These are phyloP conservation scores for Parnassius orleans DNA, from an alignment of 2,888 invertebrate genomes.

Conservation along the genomic window DNA sequence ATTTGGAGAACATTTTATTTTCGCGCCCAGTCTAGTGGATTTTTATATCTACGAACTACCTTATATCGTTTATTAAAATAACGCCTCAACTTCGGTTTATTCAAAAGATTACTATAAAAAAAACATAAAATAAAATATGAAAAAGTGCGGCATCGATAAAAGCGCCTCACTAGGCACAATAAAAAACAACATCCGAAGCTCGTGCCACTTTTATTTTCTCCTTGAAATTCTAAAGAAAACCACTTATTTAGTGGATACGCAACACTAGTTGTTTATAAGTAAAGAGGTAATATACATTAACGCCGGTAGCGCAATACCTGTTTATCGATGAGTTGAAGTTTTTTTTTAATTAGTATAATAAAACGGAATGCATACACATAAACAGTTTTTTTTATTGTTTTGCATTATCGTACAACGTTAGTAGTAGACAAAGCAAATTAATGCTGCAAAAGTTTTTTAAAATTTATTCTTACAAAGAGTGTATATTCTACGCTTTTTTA, in stretches of 20 bases:
- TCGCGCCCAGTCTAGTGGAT: no score
- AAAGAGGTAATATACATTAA: conserved; percentile 41
- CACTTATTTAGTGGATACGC: conserved; percentile 50
- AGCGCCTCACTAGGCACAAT: conserved; percentile 52
- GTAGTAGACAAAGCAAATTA: no score
- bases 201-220: conserved; percentile 48
- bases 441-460: no score
- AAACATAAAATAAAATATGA: no score
- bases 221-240: conserved; percentile 39
- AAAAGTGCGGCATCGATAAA: background rate
- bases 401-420: no score
- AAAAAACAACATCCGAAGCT: conserved; percentile 41
- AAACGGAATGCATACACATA: background rate
- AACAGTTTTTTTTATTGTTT: background rate
- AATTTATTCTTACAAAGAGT: no score
- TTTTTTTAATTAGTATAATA: background rate
- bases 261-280: conserved; percentile 51
- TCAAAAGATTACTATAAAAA: no score
- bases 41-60: no score
- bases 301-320: conserved; percentile 34
- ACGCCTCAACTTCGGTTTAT: no score
- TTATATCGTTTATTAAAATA: no score
- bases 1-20: no score
- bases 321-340: conserved; percentile 28
- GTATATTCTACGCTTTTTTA: no score